phyloP scores from a whole-genome alignment of 2,888 invertebrate genomes.

The Drosophila bunnanda region DNA sequence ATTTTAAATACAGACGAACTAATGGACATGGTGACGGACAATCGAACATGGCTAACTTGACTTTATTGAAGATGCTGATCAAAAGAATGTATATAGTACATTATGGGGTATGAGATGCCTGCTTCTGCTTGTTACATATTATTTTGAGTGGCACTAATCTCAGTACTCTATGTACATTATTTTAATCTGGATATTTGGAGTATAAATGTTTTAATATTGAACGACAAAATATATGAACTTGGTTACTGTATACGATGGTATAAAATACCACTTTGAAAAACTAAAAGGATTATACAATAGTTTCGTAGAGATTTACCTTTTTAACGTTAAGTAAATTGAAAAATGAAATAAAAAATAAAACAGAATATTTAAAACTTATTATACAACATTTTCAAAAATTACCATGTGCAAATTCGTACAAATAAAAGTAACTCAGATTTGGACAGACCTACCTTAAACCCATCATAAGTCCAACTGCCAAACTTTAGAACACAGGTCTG shows the following conservation, averaged over 20 bases:
- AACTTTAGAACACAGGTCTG: constrained; percentile 98
- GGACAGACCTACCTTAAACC: constrained; percentile 93
- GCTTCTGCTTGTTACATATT: background rate
- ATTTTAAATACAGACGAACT: constrained; percentile 3
- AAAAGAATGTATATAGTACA: background rate
- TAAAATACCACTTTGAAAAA: background rate
- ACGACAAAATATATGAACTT: background rate
- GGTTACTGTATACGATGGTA: background rate
- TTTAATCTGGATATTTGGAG: background rate
- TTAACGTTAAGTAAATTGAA: background rate
- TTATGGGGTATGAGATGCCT: no score
- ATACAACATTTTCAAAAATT: background rate
- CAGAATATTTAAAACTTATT: background rate
- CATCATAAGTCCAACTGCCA: constrained; percentile 99
- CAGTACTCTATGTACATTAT: background rate
- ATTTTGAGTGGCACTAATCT: background rate
- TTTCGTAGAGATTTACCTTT: background rate
- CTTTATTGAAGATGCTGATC: background rate
- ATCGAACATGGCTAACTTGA: background rate
- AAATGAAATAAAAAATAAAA: background rate
- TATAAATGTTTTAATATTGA: background rate
- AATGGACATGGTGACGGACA: background rate
- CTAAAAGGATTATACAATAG: background rate
- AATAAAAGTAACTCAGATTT: constrained; percentile 44
- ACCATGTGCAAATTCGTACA: constrained; percentile 1